These are phyloP conservation scores for Drosophila jambulina DNA, from an alignment of 1,140 invertebrate genomes.

Conservation along the genomic window DNA sequence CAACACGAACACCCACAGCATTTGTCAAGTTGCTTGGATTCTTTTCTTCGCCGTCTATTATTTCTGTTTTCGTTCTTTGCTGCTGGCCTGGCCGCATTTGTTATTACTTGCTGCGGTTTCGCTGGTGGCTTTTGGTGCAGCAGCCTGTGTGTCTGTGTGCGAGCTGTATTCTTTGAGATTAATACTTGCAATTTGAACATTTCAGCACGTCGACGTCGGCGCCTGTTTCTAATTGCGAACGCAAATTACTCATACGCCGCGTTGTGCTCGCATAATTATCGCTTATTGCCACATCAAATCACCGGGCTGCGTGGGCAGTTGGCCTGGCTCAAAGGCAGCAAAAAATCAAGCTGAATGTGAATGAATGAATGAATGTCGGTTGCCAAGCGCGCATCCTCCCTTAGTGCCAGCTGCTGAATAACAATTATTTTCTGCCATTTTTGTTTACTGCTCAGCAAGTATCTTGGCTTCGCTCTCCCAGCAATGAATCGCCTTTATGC, in stretches of 20 bases:
- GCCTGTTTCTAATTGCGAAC: constrained; percentile 75
- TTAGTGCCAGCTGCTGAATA: constrained; percentile 61
- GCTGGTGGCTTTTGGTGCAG: constrained; percentile 24
- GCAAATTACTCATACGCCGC: constrained; percentile 80
- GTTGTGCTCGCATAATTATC: constrained; percentile 80
- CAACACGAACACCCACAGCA: constrained; percentile 74
- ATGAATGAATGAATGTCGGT: constrained; percentile 35
- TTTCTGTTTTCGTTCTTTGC: constrained; percentile 30
- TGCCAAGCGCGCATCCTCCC: constrained; percentile 76
- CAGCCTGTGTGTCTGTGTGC: constrained; percentile 31
- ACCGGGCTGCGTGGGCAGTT: constrained; percentile 54
- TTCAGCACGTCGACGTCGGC: constrained; percentile 74
- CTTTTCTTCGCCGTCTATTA: constrained; percentile 43
- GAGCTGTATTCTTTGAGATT: constrained; percentile 53
- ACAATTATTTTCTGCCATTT: constrained; percentile 70
- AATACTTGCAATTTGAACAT: constrained; percentile 77
- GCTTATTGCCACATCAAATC: constrained; percentile 61
- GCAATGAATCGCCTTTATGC: constrained; percentile 82
- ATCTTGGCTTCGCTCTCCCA: constrained; percentile 55
- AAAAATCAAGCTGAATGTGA: constrained; percentile 27
- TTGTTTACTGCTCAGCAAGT: constrained; percentile 79
- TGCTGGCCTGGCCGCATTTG: constrained; percentile 75
- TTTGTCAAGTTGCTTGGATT: constrained; percentile 73
- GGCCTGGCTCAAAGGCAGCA: constrained; percentile 19
- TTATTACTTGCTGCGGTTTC: constrained; percentile 73